Evolutionary conservation across 1,140 invertebrate genomes (phyloP), one percentile per base, ranked within the genome.

Genomic region (Idris sp.): DNA sequence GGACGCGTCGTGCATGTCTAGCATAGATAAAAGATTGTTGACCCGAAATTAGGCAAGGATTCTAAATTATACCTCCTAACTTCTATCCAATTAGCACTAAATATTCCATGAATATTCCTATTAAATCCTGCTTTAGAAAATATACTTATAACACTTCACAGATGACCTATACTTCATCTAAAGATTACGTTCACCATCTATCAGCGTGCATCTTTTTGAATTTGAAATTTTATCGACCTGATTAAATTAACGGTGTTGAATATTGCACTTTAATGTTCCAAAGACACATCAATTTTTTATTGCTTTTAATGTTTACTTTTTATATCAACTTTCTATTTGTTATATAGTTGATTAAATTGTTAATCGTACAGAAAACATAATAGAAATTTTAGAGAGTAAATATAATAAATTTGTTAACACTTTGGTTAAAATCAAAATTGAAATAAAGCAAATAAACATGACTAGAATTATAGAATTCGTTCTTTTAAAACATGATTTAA

Each of bases 91-190:
- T 64, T 72, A 58, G 68, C 51, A 49, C 58, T 62, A 58, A 72
- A 72, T 72, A 72, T 73, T 59, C 58, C 53, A 73, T 58, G 68
- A 73, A 64, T 64, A 73, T 64, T 73, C 53, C 26, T 44, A 64
- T 64, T 59, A 51, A 64, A 58, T 65, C 35, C 16, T 49, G 44
- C 22, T 54, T 33, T 56, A 56, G 19, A 56, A 26, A 62, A 56
- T 46, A 56, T 71, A 62, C 28, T 71, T 62, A 62, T 36, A 64
- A 56, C 19, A 49, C 35, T 64, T 72, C 25, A 13, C n/a, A 26
- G 14, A 41, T 10, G 41, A 26, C 18, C 22, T 33, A 13, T 28
- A 28, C 22, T 10, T 35, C 26, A 43, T 30, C 9, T 30, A 28
- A 44, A 19, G n/a, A 36, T 48, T 13, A 46, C 38, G 19, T 48